Evolutionary conservation across 2,797 vertebrate species (phyloP), one percentile per base, ranked within the genome.

Genomic region (Sandelia bainsii): DNA sequence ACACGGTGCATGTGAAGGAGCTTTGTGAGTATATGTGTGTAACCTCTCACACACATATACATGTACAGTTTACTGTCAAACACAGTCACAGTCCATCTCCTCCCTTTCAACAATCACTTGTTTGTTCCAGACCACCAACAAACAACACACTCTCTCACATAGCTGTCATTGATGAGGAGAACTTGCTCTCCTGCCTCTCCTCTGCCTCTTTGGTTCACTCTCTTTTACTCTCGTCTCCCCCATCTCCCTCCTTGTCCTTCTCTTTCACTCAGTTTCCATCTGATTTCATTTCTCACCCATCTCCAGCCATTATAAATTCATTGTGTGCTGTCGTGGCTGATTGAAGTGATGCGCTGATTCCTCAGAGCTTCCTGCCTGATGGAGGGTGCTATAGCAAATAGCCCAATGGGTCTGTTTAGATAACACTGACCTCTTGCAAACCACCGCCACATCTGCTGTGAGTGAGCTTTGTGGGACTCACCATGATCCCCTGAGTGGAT

Each of bases 361-460:
- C 91, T 93, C 90, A 34, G 90, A 86, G 91, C 91, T 91, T 91
- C 85, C 88, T 77, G 89, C 75, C 88, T 92, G 92, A 92, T 95
- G 94, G 94, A 95, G 95, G 94, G 94, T 95, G 93, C 94, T 95
- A 94, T 93, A 94, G 91, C 93, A 95, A 95, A 95, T 95, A 93
- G 94, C 92, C 93, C 93, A 93, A 94, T 94, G 93, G 94, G 88
- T 90, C 88, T 95, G 95, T 95, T 95, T 95, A 91, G 92, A 95
- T 95, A 95, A 95, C 95, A 95, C 94, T 95, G 94, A 95, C 95
- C 95, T 94, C 93, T 94, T 79, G 72, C 90, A 81, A 91, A 84
- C 87, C 83, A 62, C 63, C 56, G 68, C 86, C 79, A 62, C 75
- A 62, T 83, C 89, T 79, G 87, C 87, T 72, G 89, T 62, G 78